Evolutionary conservation across 37 sponge, comb jelly and placozoan species (phyloP).

Genomic region (Aplysina aerophoba): DNA sequence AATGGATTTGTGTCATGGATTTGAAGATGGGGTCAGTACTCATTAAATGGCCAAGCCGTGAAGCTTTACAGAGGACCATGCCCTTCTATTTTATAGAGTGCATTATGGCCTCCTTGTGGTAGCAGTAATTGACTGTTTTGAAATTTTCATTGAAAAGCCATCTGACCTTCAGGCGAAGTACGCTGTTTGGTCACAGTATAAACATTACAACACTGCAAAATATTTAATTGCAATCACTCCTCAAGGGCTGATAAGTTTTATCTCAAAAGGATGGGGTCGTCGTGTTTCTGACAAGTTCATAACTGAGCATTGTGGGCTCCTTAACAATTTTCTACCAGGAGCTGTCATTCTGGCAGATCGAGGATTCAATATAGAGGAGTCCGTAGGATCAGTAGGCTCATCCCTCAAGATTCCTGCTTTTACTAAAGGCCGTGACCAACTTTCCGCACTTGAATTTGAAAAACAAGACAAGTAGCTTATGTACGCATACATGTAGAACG

Average conservation of each 20-base stretch:
- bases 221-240: slow-evolving; percentile 53
- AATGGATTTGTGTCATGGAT: neutral
- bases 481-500: slow-evolving; percentile 51
- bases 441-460: slow-evolving; percentile 18
- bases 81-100: slow-evolving; percentile 23
- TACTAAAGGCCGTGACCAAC: slow-evolving; percentile 33
- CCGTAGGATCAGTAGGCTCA: slow-evolving; percentile 30
- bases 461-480: slow-evolving; percentile 26
- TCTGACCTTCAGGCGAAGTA: slow-evolving; percentile 13
- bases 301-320: slow-evolving; percentile 18
- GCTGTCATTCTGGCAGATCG: slow-evolving; percentile 51
- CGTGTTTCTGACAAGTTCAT: slow-evolving; percentile 43
- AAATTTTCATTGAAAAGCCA: slow-evolving; percentile 49
- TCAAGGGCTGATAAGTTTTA: slow-evolving; percentile 36
- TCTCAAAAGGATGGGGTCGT: slow-evolving; percentile 62
- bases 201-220: slow-evolving; percentile 49
- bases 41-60: slow-evolving; percentile 26
- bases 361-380: slow-evolving; percentile 47
- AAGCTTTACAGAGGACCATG: slow-evolving; percentile 17
- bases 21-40: neutral
- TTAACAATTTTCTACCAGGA: slow-evolving; percentile 28
- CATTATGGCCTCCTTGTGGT: slow-evolving; percentile 5
- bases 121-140: slow-evolving; percentile 41
- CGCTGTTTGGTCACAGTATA: slow-evolving; percentile 41
- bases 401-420: slow-evolving; percentile 7